Evolutionary conservation across 2,113 vertebrate species (phyloP), one percentile per base, ranked within the genome.

Genomic region (Pandion haliaetus): DNA sequence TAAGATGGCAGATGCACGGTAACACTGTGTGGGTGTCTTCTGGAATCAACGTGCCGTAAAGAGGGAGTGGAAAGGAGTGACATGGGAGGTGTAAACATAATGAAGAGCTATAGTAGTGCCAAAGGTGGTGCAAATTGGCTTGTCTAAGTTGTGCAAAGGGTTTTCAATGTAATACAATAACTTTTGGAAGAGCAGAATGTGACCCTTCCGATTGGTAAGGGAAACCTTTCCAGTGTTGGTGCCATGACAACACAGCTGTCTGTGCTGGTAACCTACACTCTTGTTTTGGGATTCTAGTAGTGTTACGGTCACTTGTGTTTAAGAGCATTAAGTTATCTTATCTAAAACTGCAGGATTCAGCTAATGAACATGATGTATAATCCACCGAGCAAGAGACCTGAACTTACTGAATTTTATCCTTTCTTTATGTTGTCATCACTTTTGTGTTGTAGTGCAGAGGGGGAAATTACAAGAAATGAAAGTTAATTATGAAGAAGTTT

Each of bases 31-130:
- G 38, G 8, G 28, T 36, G 47, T 58, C 58, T 74, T 70, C 59
- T 66, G 59, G 55, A 83, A 36, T 62, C 25, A 28, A 4, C 0
- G 0, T 71, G 34, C 44, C 0, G 0, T n/a, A 69, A 84, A 52
- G 29, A 88, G 52, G 29, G 55, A 83, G 67, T 49, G 38, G 15
- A 86, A 72, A 78, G 40, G 72, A 81, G 31, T 63, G n/a, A 25
- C 45, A 10, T 4, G 32, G 78, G 50, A 59, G 65, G 11, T 82
- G 44, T 79, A 66, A 93, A 45, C 4, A 5, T 28, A 45, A 29
- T 19, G 13, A 71, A 71, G 55, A 79, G 26, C n/a, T 52, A 0
- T 52, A 11, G 36, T 61, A 36, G 12, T 25, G 10, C 47, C 19
- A 20, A 7, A 71, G 47, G 9, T 52, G 9, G 42, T 74, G 62